phyloP scores from a whole-genome alignment of 2,888 invertebrate species.

The Orthosia incerta region DNA sequence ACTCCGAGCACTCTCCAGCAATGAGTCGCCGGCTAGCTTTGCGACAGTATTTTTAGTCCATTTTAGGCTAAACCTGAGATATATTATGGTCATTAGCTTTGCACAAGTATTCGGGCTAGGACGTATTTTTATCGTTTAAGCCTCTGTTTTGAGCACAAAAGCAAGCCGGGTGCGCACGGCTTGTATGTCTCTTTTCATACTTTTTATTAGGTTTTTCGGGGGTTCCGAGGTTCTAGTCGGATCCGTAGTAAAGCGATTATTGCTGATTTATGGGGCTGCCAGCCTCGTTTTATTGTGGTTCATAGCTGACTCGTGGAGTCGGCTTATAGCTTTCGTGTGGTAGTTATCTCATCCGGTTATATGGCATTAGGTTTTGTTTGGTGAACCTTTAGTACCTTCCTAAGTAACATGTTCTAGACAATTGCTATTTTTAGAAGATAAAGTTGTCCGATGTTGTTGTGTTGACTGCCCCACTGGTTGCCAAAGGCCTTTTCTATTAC shows the following conservation, averaged over 20 bases:
- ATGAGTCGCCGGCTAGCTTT: constrained; percentile 51
- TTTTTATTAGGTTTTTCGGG: constrained; percentile 63
- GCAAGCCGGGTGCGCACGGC: constrained; percentile 36
- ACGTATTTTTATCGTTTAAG: constrained; percentile 58
- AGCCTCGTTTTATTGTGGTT: constrained; percentile 60
- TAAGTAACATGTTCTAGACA: not conserved
- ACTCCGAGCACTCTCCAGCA: constrained; percentile 55
- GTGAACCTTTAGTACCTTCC: not conserved
- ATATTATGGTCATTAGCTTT: constrained; percentile 60
- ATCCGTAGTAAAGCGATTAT: constrained; percentile 63
- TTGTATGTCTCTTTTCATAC: constrained; percentile 61
- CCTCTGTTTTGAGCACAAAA: constrained; percentile 60
- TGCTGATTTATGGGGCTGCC: constrained; percentile 62
- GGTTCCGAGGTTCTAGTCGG: constrained; percentile 50
- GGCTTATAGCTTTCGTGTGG: constrained; percentile 44
- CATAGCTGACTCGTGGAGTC: constrained; percentile 45
- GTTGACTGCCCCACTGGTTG: too few species aligned
- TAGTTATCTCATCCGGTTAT: constrained; percentile 35
- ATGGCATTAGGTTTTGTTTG: constrained; percentile 6
- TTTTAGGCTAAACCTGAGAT: constrained; percentile 58
- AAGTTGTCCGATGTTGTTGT: too few species aligned
- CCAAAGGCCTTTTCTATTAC: too few species aligned
- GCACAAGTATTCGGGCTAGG: constrained; percentile 46
- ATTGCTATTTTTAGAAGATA: too few species aligned
- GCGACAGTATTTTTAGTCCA: constrained; percentile 59